Evolutionary conservation across 2,888 invertebrate species (phyloP), one percentile per base, ranked within the genome.

Genomic region (Lasioglossum villosulum): DNA sequence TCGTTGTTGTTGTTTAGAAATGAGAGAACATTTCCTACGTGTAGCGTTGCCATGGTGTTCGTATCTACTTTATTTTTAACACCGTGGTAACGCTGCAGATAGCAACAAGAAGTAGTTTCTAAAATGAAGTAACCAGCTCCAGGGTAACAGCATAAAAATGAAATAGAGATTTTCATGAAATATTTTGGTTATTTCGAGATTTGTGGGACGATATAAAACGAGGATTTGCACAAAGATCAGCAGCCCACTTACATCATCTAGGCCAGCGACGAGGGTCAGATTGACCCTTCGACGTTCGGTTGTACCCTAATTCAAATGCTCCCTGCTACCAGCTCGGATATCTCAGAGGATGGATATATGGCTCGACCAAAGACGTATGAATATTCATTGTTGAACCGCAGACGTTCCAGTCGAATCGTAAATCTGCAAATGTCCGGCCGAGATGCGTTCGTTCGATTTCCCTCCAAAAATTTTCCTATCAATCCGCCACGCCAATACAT

Each of bases 311-410:
- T 81, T 78, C 48, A 48, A 78, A 71, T 70, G 82, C 75, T 59
- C 52, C 52, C 12, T 16, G 56, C 59, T 70, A 68, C 27, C 75
- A 48, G 75, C 16, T 78, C 70, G 45, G 63, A 78, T 78, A 84
- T 82, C 78, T 72, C 66, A 39, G 72, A 68, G 72, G 56, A 68
- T 48, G 66, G 42, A 68, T 76, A 80, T 37, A 76, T 30, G 68
- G 78, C 48, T 63, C 70, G 71, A 39, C 19, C 70, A 68, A 59
- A 63, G 74, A 52, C 66, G 59, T 75, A 84, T 82, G 82, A 81
- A 82, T 84, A 84, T 84, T 81, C 84, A 84, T 84, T 63, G 81
- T 77, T 56, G n/a, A 68, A 45, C 12, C 56, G 68, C 76, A 80
- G 76, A 74, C 42, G 52, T 34, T 12, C 73, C 45, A 77, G 72